Percentiles rank a stretch among this genome's conserved stretches.
Conservation (phyloP, 1,140 invertebrate species). For the Steinernema khuongi region DNA sequence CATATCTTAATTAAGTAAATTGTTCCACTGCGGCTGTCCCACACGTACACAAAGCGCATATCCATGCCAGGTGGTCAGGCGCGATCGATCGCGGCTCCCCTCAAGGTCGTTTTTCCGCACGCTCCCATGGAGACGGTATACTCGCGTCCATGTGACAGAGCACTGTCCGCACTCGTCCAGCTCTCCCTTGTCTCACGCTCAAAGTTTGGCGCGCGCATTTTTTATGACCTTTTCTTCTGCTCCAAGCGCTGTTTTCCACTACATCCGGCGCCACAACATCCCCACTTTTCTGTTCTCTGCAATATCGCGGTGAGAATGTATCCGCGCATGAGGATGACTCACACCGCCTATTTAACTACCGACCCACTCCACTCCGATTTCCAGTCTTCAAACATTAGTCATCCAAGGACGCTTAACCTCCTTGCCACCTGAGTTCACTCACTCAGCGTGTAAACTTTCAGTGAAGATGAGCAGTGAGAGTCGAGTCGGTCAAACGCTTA, state of each 20-base stretch:
- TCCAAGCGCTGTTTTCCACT: too few relatives aligned
- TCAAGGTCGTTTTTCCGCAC: background rate
- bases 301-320: too few relatives aligned
- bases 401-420: background rate
- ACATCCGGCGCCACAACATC: too few relatives aligned
- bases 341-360: background rate
- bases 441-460: background rate
- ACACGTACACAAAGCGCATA: background rate
- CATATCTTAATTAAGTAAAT: too few relatives aligned
- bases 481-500: constrained; percentile 31
- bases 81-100: constrained; percentile 5
- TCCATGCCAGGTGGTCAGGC: background rate
- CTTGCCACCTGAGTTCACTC: background rate
- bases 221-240: background rate
- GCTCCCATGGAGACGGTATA: background rate
- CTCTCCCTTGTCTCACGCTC: background rate
- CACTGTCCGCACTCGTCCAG: background rate
- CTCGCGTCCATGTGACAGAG: background rate
- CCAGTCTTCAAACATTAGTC: background rate
- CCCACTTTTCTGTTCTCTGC: too few relatives aligned
- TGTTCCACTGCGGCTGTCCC: too few relatives aligned
- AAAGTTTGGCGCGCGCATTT: background rate
- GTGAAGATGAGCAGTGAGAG: background rate
- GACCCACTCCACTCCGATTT: background rate
- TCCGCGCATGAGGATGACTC: background rate